Base-by-base conservation (phyloP, 2,888 invertebrate genomes). In the Graphium colonna region DNA sequence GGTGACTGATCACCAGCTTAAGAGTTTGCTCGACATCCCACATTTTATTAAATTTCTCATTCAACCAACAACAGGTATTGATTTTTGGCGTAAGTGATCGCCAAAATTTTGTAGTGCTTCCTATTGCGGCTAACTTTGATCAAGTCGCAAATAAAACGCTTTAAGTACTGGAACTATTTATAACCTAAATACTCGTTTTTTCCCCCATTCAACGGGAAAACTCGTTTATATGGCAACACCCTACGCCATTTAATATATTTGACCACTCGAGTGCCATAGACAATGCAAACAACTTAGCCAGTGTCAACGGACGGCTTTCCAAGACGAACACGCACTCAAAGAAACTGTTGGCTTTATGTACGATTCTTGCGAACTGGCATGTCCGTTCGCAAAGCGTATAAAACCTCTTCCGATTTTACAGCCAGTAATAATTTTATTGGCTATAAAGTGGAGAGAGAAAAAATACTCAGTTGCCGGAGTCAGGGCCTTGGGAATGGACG, bases 181-280 rank as follows among this genome's bases (percentile, higher is more conserved):
- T n/a, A n/a, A n/a, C n/a, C n/a, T n/a, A n/a, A n/a, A n/a, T n/a
- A n/a, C n/a, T n/a, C n/a, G n/a, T n/a, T n/a, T n/a, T n/a, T n/a
- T n/a, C n/a, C n/a, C n/a, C n/a, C n/a, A n/a, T n/a, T n/a, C n/a
- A 21, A 21, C 21, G 2, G 21, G 21, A 21, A 21, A 21, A 3
- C 5, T 21, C 3, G 5, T 21, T 21, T 21, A 55, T 45, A n/a
- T 13, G 36, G 12, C 36, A 10, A 36, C 36, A 36, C 12, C 12
- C n/a, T 47, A 50, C 51, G 51, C 56, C 58, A 28, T 40, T 38
- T 18, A 53, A 43, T 62, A 62, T 67, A 62, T 69, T 69, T 69
- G 62, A 60, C 58, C 64, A 67, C 62, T 62, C 61, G 50, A 66
- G 59, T 64, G 60, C 58, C 64, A 61, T 59, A 59, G 57, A 58